Percentiles rank a stretch among this genome's conserved stretches.
Conservation (phyloP, 2,797 vertebrate species). For the Pseudomugil tenellus region DNA sequence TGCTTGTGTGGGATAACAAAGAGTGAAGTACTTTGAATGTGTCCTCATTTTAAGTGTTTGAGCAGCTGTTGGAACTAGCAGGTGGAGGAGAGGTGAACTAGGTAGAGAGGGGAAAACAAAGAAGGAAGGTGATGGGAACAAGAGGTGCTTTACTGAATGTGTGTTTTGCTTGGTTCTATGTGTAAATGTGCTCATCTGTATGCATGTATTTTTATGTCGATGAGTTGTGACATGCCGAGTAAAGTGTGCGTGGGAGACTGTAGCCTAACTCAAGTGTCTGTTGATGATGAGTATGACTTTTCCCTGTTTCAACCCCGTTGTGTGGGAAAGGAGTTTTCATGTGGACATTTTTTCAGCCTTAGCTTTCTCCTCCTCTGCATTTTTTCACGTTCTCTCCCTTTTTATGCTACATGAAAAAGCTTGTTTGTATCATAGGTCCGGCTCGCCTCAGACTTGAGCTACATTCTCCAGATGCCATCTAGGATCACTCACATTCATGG, state of each 20-base stretch:
- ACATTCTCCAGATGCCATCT: conserved; percentile 51
- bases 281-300: conserved; percentile 54
- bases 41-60: conserved; percentile 55
- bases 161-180: neutral
- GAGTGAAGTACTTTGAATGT: conserved; percentile 50
- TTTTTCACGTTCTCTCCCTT: conserved; percentile 3
- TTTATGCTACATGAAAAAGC: conserved; percentile 43
- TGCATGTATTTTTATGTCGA: conserved; percentile 34
- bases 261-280: conserved; percentile 58
- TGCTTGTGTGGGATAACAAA: conserved; percentile 47
- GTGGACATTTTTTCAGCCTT: conserved; percentile 33
- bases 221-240: conserved; percentile 37
- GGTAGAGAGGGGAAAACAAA: conserved; percentile 2
- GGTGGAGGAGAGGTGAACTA: conserved; percentile 46
- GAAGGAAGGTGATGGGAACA: conserved; percentile 9
- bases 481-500: conserved; percentile 46
- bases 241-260: conserved; percentile 64
- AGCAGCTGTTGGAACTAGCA: conserved; percentile 42
- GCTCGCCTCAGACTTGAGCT: conserved; percentile 56
- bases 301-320: conserved; percentile 58
- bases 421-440: conserved; percentile 43
- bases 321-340: conserved; percentile 50
- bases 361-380: conserved; percentile 6
- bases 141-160: conserved; percentile 25
- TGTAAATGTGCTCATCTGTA: conserved; percentile 9